These are phyloP conservation scores for Cacoxenus indagator DNA, from an alignment of 2,888 invertebrate genomes.

Conservation along the genomic window DNA sequence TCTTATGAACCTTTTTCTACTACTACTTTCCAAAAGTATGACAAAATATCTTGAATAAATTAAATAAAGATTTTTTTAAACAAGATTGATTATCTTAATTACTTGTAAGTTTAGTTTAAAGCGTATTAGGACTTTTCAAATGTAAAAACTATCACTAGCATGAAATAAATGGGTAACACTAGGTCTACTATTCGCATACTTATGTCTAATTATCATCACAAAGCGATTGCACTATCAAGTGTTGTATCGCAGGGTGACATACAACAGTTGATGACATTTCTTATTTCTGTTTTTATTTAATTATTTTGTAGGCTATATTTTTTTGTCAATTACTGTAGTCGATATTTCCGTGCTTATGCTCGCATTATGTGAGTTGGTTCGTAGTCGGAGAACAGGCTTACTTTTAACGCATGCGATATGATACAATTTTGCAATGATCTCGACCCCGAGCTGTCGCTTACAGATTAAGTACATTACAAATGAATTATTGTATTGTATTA, in stretches of 20 bases:
- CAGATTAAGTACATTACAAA: neutral
- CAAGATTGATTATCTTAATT: neutral
- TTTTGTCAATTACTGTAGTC: neutral
- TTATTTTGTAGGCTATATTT: neutral
- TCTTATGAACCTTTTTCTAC: too few relatives aligned
- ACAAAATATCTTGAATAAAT: neutral
- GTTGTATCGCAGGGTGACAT: neutral
- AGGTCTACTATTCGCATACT: neutral
- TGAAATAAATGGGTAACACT: neutral
- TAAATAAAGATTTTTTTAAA: neutral
- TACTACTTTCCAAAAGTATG: neutral
- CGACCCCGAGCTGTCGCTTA: neutral
- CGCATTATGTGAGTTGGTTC: neutral
- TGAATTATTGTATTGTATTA: neutral
- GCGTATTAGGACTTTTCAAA: neutral
- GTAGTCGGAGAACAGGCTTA: too few relatives aligned
- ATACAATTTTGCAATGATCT: conserved; percentile 9
- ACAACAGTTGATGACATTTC: neutral
- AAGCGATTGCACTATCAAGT: neutral
- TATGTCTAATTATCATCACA: conserved; percentile 10
- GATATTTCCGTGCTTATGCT: neutral
- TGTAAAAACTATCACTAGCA: conserved; percentile 18
- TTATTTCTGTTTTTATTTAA: neutral
- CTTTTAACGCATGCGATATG: conserved; percentile 5
- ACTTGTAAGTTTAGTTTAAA: neutral